Percentiles rank a stretch among this genome's conserved stretches.
These are phyloP conservation scores for Dysdera silvatica DNA, from an alignment of 1,140 invertebrate species.

Conservation along the genomic window DNA sequence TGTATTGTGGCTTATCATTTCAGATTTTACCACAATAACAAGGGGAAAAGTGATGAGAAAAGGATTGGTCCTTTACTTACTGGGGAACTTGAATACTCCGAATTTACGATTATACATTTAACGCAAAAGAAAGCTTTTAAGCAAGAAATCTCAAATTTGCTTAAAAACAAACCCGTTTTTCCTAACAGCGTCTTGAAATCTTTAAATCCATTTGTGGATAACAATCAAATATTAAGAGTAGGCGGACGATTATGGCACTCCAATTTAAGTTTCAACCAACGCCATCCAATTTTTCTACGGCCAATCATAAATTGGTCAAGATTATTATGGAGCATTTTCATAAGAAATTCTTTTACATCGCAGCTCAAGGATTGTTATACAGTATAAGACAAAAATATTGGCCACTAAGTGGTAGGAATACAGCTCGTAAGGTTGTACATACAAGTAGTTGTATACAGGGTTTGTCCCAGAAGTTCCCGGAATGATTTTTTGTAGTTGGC, in stretches of 20 bases:
- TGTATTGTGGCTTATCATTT: neutral
- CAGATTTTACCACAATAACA: neutral
- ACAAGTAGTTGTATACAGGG: too few relatives aligned
- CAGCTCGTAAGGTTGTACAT: too few relatives aligned
- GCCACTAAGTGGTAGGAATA: too few relatives aligned
- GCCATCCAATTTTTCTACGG: neutral
- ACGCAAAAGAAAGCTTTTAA: neutral
- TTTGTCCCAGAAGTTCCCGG: too few relatives aligned
- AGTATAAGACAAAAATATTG: too few relatives aligned
- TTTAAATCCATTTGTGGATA: conserved; percentile 4
- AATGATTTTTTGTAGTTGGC: too few relatives aligned
- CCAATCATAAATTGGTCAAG: too few relatives aligned
- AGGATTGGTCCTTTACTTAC: neutral
- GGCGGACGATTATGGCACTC: conserved; percentile 4
- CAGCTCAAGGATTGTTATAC: too few relatives aligned
- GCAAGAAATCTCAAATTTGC: neutral
- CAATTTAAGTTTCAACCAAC: neutral
- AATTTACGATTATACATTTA: neutral
- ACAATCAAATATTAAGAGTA: neutral
- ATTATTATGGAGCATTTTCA: too few relatives aligned
- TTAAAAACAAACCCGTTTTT: neutral
- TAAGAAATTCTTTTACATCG: too few relatives aligned
- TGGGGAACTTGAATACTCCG: neutral
- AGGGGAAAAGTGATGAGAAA: neutral
- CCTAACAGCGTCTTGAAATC: neutral